phyloP scores from a whole-genome alignment of 1,140 invertebrate species.

The Caenorhabditis inopinata region DNA sequence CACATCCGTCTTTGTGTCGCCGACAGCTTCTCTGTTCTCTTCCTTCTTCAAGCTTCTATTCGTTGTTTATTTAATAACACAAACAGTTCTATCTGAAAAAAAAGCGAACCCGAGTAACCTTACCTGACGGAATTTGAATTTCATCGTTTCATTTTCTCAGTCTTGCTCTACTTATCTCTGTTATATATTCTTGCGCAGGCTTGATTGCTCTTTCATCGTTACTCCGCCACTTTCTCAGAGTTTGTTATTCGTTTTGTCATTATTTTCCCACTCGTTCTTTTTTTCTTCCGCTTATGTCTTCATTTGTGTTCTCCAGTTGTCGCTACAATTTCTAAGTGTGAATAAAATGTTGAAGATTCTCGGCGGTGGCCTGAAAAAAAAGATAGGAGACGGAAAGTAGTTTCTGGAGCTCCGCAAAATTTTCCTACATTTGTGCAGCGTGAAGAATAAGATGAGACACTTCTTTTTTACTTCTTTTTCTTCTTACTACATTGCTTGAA shows the following conservation, averaged over 20 bases:
- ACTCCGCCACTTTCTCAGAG: not conserved
- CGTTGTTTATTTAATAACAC: too few species aligned
- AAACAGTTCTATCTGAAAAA: too few species aligned
- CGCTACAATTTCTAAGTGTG: not conserved
- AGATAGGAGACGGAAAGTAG: constrained; percentile 18
- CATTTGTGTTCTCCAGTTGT: not conserved
- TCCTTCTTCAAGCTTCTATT: too few species aligned
- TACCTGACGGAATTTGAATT: not conserved
- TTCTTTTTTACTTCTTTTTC: not conserved
- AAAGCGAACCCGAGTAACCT: too few species aligned
- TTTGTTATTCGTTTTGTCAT: not conserved
- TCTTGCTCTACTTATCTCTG: not conserved
- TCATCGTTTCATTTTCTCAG: not conserved
- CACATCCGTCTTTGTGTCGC: constrained; percentile 29
- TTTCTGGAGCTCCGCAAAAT: not conserved
- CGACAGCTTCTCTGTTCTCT: too few species aligned
- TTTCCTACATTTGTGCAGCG: not conserved
- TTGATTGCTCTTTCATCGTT: not conserved
- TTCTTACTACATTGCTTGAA: constrained; percentile 10
- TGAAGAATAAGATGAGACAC: constrained; percentile 16
- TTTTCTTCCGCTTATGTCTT: not conserved
- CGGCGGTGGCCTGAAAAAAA: constrained; percentile 9
- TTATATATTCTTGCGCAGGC: not conserved
- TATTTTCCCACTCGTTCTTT: not conserved
- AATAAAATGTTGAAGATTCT: constrained; percentile 18